Evolutionary conservation across 2,113 vertebrate genomes (phyloP).

Genomic region (Carlito syrichta): DNA sequence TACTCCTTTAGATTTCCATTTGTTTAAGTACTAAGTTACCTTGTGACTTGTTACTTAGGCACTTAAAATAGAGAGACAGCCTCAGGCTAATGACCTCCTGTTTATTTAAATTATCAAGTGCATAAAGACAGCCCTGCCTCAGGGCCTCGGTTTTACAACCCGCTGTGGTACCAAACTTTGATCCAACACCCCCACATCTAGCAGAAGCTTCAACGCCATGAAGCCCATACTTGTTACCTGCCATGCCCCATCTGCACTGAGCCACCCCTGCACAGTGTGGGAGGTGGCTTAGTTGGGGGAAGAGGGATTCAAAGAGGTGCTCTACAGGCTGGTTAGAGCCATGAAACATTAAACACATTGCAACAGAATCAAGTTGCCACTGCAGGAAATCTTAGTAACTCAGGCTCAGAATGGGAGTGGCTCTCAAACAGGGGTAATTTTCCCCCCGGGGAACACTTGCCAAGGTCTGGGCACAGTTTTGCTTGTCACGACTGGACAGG

Average conservation of each 20-base stretch:
- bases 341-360: too few species aligned
- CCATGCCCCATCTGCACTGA: not conserved
- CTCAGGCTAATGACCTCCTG: not conserved
- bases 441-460: not conserved
- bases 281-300: not conserved
- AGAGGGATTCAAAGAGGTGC: too few species aligned
- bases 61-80: not conserved
- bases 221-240: fast-evolving
- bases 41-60: not conserved
- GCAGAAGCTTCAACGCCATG: not conserved
- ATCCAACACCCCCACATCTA: not conserved
- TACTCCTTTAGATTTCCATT: not conserved
- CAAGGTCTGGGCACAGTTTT: not conserved
- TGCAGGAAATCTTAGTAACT: not conserved
- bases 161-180: not conserved
- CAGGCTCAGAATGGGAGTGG: not conserved
- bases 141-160: not conserved
- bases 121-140: not conserved
- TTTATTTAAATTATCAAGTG: not conserved
- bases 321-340: too few species aligned
- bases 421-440: not conserved
- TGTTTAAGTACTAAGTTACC: not conserved
- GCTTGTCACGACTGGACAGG: not conserved
- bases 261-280: not conserved
- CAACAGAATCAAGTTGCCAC: too few species aligned